Evolutionary conservation across 2,797 vertebrate genomes (phyloP), one percentile per base, ranked within the genome.

Genomic region (Manis javanica): DNA sequence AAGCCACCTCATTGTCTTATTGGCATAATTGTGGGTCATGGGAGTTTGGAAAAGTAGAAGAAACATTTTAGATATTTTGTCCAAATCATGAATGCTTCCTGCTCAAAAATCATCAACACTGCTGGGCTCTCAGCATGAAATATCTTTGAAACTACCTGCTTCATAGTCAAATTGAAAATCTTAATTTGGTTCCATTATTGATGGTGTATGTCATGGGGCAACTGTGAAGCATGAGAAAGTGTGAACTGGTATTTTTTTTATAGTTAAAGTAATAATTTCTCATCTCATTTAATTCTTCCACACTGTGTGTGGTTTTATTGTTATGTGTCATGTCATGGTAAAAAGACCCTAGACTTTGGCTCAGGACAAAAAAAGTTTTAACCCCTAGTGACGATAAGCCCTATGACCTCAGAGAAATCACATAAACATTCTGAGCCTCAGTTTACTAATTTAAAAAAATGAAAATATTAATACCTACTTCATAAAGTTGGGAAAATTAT

Each of bases 131-230:
- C 26, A 46, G 46, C 34, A 74, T 88, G 68, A 92, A 78, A 42
- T 96, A 29, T 21, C 53, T 86, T 71, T 78, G 61, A 74, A 90
- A 91, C 39, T 34, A 71, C 71, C 88, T 77, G 34, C 34, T 87
- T 96, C 79, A 55, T 42, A 59, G 87, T 75, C 74, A 63, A 68
- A 46, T 61, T 84, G 66, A 68, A 91, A 94, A 71, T 72, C 19
- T 87, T 84, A 57, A 75, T 92, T 92, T 78, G 39, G 4, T 42
- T 74, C 59, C 29, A 51, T 81, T 83, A 39, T 71, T 78, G n/a
- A 55, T 71, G 51, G 59, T 69, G 1, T 87, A 23, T 90, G 21
- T 79, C 53, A 42, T 46, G 24, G 69, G 34, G 34, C 55, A 93
- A 87, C 42, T 37, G 29, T n/a, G 59, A 83, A 78, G 19, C 9